Conservation (phyloP, 2,888 invertebrate species). For the Megalurothrips usitatus region DNA sequence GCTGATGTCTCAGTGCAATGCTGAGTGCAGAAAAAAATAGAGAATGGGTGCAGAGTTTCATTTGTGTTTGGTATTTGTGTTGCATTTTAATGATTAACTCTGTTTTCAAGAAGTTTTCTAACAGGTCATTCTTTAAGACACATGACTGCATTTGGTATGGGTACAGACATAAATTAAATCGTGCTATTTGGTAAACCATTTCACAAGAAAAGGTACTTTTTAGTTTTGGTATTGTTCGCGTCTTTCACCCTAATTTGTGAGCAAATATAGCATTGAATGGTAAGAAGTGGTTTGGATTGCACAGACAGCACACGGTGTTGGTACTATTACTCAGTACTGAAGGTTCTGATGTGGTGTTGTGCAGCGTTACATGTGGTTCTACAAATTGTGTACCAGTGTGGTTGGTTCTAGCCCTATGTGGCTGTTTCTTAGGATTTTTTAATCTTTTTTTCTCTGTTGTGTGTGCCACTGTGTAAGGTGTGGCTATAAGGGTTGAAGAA, state of each 20-base stretch:
- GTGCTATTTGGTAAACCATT: background rate
- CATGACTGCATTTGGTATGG: conserved; percentile 7
- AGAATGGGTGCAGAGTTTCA: background rate
- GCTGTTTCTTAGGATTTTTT: background rate
- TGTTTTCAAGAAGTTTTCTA: conserved; percentile 24
- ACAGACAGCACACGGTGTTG: background rate
- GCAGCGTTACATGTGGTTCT: background rate
- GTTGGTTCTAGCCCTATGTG: background rate
- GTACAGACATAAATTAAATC: background rate
- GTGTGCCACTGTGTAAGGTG: background rate
- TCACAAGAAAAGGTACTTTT: background rate
- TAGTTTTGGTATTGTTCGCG: background rate
- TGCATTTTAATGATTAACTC: conserved; percentile 1
- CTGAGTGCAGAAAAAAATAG: background rate
- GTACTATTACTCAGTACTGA: background rate
- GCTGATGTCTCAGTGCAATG: background rate
- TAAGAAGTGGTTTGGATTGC: conserved; percentile 11
- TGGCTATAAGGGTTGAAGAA: background rate
- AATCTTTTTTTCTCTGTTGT: background rate
- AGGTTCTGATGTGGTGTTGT: background rate
- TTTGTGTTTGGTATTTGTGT: background rate
- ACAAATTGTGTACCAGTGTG: background rate
- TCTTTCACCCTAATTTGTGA: background rate
- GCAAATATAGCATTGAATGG: background rate
- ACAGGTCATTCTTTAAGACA: conserved; percentile 17